phyloP scores from a whole-genome alignment of 2,888 invertebrate species.

The Sympetrum striolatum region DNA sequence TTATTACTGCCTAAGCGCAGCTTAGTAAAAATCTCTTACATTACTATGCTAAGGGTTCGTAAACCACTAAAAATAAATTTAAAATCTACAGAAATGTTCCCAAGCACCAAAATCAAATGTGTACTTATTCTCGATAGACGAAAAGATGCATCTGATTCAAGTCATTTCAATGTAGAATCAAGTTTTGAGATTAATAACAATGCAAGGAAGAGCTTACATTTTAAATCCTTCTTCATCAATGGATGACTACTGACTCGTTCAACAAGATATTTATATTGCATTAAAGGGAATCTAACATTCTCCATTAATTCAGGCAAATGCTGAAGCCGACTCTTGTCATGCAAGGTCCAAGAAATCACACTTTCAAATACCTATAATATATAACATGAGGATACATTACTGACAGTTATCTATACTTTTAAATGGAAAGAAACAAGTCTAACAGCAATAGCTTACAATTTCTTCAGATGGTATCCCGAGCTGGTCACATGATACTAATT shows the following conservation, averaged over 20 bases:
- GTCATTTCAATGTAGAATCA: not conserved
- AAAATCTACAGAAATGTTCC: no score
- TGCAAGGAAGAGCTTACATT: constrained; percentile 63
- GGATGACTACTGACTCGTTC: constrained; percentile 89
- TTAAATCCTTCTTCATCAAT: constrained; percentile 78
- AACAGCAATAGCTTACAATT: constrained; percentile 64
- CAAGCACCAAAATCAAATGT: no score
- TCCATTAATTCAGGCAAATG: constrained; percentile 83
- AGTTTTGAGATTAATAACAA: no score
- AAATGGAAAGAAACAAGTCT: not conserved
- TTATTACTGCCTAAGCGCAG: no score
- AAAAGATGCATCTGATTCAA: not conserved
- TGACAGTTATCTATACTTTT: no score
- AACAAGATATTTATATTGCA: constrained; percentile 88
- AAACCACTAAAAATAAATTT: no score
- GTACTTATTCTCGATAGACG: not conserved
- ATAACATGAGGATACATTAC: not conserved
- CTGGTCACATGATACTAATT: constrained; percentile 85
- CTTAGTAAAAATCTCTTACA: no score
- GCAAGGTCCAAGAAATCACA: constrained; percentile 79
- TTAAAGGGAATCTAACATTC: constrained; percentile 88
- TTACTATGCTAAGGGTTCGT: no score
- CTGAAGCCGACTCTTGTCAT: constrained; percentile 72
- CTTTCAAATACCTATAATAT: constrained; percentile 75
- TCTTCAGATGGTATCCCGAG: constrained; percentile 86